Conservation (phyloP, 1,140 invertebrate species). For the Vollenhovia emeryi region DNA sequence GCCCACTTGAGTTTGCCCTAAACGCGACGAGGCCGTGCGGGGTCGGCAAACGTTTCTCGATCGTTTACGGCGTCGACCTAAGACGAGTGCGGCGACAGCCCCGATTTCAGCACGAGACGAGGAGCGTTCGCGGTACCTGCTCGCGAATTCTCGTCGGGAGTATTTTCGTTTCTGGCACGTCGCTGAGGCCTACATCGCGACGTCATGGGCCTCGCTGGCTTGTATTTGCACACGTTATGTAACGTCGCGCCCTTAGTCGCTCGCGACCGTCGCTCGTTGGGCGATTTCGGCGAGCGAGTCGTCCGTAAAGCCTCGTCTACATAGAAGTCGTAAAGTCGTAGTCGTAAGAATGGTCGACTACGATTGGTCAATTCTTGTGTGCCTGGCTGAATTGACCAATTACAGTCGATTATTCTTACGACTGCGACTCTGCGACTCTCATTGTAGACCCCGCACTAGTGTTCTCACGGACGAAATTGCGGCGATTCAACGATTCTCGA, state of each 20-base stretch:
- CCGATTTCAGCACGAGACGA: conserved; percentile 46
- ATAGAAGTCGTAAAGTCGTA: too few species aligned
- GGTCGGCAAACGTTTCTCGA: conserved; percentile 15
- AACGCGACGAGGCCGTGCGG: conserved; percentile 34
- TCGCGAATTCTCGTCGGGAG: conserved; percentile 65
- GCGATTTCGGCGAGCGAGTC: background rate
- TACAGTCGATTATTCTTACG: too few species aligned
- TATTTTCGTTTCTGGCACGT: conserved; percentile 84
- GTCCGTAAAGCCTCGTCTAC: too few species aligned
- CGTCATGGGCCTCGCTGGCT: conserved; percentile 49
- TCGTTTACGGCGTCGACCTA: conserved; percentile 26
- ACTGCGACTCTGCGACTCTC: too few species aligned
- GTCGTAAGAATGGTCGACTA: too few species aligned
- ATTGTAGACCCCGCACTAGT: too few species aligned
- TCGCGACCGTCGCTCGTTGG: background rate
- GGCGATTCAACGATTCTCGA: background rate
- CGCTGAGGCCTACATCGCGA: conserved; percentile 81
- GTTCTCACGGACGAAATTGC: background rate
- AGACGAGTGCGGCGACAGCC: conserved; percentile 11
- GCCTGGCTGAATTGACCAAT: too few species aligned
- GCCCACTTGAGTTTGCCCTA: conserved; percentile 42
- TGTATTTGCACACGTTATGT: conserved; percentile 53
- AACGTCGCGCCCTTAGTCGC: conserved; percentile 50
- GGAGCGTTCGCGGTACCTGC: conserved; percentile 58
- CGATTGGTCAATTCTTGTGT: too few species aligned